A percentile compares a stretch with the other conserved stretches of the same genome.
Evolutionary conservation across 2,113 vertebrate genomes (phyloP).

Genomic region (Myotis lucifugus): DNA sequence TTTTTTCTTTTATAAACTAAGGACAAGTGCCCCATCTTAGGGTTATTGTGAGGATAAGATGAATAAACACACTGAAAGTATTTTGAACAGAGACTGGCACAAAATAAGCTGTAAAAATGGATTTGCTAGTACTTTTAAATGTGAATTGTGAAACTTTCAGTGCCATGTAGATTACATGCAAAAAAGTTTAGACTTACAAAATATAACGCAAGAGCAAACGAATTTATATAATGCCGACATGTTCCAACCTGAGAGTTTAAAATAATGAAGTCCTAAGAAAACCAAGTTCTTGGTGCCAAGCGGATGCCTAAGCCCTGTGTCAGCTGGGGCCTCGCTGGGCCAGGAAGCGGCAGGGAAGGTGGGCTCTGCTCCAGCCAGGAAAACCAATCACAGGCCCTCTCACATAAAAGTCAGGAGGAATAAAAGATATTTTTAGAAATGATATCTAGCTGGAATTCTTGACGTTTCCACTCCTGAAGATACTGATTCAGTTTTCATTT

Average conservation of each 20-base stretch:
- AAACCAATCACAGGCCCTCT: background rate
- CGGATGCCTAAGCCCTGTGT: background rate
- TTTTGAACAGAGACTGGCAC: background rate
- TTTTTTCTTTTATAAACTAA: constrained; percentile 24
- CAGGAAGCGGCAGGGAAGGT: background rate
- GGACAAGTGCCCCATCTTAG: background rate
- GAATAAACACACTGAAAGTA: background rate
- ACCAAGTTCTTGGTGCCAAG: background rate
- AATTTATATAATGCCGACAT: background rate
- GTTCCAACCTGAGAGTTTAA: background rate
- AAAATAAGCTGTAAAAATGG: background rate
- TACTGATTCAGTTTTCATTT: background rate
- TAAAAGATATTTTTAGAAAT: constrained; percentile 40
- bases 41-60: background rate
- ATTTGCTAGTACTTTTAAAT: background rate
- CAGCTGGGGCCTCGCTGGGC: background rate
- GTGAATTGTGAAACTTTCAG: constrained; percentile 14
- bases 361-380: background rate
- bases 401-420: constrained; percentile 16
- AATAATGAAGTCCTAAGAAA: background rate
- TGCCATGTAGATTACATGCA: background rate
- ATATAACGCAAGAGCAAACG: background rate
- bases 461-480: background rate
- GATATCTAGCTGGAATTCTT: background rate
- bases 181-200: background rate